Conservation (phyloP, 2,888 invertebrate species). For the Amblyjoppa fuscipennis region DNA sequence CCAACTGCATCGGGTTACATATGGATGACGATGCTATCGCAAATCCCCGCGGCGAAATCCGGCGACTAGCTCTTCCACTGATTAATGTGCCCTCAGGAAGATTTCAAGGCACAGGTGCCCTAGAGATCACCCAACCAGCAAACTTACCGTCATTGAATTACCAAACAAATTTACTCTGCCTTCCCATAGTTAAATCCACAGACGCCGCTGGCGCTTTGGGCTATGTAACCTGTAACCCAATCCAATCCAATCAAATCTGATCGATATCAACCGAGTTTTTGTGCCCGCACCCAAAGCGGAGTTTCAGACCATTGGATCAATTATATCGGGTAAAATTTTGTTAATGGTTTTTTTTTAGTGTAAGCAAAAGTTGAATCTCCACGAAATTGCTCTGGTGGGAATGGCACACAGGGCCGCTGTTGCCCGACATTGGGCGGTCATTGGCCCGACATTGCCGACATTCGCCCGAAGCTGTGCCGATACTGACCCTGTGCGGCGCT, state of each 20-base stretch:
- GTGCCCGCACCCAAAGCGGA: neutral
- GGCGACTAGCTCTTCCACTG: neutral
- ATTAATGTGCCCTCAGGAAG: neutral
- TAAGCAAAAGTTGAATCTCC: too few species aligned
- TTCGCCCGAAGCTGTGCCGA: too few species aligned
- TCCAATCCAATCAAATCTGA: neutral
- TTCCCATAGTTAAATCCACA: constrained; percentile 7
- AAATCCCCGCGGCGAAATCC: neutral
- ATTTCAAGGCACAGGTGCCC: neutral
- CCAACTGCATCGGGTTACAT: neutral
- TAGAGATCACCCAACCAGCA: neutral
- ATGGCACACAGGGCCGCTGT: too few species aligned
- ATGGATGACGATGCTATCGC: neutral
- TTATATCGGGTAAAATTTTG: too few species aligned
- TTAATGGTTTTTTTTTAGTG: too few species aligned
- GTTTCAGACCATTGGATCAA: too few species aligned
- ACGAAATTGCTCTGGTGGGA: too few species aligned
- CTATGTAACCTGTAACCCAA: neutral
- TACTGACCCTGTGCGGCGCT: too few species aligned
- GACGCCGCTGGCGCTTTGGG: neutral
- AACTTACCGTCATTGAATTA: constrained; percentile 2
- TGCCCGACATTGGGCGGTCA: too few species aligned
- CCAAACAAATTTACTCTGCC: constrained; percentile 10
- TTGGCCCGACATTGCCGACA: too few species aligned
- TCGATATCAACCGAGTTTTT: neutral